Percentiles rank a stretch among this genome's conserved stretches.
Evolutionary conservation across 2,797 vertebrate genomes (phyloP).

Genomic region (Enteromius afrohamiltoni): DNA sequence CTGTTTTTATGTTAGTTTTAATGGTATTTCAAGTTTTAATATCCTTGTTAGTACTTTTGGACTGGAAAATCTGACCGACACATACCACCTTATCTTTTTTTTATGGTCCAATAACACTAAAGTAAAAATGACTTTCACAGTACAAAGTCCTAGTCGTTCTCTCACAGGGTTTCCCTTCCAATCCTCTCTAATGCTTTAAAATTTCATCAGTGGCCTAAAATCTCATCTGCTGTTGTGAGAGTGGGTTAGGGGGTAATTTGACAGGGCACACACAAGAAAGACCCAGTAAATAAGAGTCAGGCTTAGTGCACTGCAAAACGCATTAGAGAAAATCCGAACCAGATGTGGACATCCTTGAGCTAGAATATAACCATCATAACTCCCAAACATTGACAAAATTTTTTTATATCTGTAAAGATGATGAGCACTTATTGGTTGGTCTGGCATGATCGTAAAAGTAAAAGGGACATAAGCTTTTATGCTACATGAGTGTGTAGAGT

Average conservation of each 20-base stretch:
- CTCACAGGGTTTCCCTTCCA: background rate
- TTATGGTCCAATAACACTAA: slow-evolving; percentile 63
- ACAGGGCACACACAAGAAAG: slow-evolving; percentile 50
- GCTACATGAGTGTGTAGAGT: background rate
- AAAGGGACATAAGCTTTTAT: background rate
- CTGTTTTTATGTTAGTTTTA: background rate
- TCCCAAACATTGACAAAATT: background rate
- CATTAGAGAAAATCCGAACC: slow-evolving; percentile 25
- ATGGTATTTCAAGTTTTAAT: background rate
- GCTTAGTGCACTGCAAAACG: background rate
- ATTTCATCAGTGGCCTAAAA: slow-evolving; percentile 57
- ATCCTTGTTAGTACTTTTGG: background rate
- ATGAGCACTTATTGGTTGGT: background rate
- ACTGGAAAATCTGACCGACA: background rate
- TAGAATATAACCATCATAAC: slow-evolving; percentile 9
- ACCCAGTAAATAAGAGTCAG: slow-evolving; percentile 50
- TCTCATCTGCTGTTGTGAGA: slow-evolving; percentile 26
- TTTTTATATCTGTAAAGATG: background rate
- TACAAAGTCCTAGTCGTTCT: background rate
- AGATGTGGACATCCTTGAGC: background rate
- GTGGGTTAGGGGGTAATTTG: slow-evolving; percentile 51
- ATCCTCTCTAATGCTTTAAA: slow-evolving; percentile 57
- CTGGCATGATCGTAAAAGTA: background rate
- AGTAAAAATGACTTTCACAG: slow-evolving; percentile 48
- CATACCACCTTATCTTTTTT: slow-evolving; percentile 67